Percentiles rank a stretch among this genome's conserved stretches.
These are phyloP conservation scores for Pelobates fuscus DNA, from an alignment of 2,113 vertebrate species.

Conservation along the genomic window DNA sequence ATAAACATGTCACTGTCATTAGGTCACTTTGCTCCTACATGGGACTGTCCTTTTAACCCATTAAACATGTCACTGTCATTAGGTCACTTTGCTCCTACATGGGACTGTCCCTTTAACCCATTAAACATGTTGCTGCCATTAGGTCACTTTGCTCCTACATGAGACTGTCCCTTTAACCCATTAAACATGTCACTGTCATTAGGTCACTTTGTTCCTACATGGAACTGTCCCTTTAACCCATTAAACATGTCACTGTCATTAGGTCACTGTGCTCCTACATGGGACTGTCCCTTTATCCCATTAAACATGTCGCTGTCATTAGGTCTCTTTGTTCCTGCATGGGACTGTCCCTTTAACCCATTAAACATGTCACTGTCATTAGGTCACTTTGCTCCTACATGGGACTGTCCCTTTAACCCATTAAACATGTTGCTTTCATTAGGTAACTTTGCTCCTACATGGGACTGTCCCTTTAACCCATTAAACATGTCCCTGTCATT, in stretches of 20 bases:
- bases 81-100: not conserved
- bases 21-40: not conserved
- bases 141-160: too few relatives aligned
- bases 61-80: not conserved
- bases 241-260: not conserved
- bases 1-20: not conserved
- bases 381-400: not conserved
- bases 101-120: not conserved
- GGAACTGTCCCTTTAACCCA: not conserved
- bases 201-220: not conserved
- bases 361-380: not conserved
- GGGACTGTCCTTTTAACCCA: not conserved
- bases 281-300: not conserved
- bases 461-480: not conserved
- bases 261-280: not conserved
- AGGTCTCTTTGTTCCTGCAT: too few relatives aligned
- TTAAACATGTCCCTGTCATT: too few relatives aligned
- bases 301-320: not conserved
- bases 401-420: constrained; percentile 21
- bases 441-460: constrained; percentile 15
- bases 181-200: not conserved
- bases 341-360: not conserved
- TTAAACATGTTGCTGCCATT: not conserved
- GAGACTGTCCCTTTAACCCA: not conserved
- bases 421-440: constrained; percentile 3